Base-by-base conservation (phyloP, 2,113 vertebrate species). In the Monarcha castaneiventris region DNA sequence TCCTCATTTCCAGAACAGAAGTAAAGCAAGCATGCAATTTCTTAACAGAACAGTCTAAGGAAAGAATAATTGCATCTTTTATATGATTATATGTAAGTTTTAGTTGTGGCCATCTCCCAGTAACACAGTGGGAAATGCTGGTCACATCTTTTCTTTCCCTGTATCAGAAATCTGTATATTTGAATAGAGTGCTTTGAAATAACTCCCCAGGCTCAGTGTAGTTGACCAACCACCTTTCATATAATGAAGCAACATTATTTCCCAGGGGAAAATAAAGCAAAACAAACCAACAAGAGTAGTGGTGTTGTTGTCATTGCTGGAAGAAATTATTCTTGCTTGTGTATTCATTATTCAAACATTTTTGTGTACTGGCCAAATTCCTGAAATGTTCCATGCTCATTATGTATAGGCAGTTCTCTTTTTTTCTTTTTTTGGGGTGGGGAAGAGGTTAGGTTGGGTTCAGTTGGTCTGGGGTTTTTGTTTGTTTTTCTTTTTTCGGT, bases 401-500 rank as follows among this genome's bases (percentile, higher is more conserved):
- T 78, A n/a, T 37, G 2, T 43, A 32, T 2, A 3, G 33, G 4
- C 2, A 15, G 39, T 79, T 79, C 0, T 37, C 12, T 15, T 4
- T 32, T 25, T 41, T 23, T 30, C 2, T 13, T 8, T 27, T 20
- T 17, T 39, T 20, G 1, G 3, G 10, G 5, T 6, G 8, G 2
- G 13, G 25, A 22, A 5, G 8, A 4, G 2, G 2, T 43, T 76
- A 7, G 9, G 6, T 39, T 64, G 27, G 11, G 3, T 54, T 54
- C 22, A 33, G 21, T 46, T 54, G 16, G 7, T 35, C 14, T 67
- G 32, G 21, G 7, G 2, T 13, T 49, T 56, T 41, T 71, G 8
- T 16, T 55, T n/a, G 7, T 7, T 29, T 63, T 22, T 30, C 4
- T 26, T 8, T 41, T 62, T 48, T 25, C 7, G 14, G 2, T 26